These are phyloP conservation scores for Phrynocephalus vlangalii DNA, from an alignment of 2,797 vertebrate species.

Conservation along the genomic window DNA sequence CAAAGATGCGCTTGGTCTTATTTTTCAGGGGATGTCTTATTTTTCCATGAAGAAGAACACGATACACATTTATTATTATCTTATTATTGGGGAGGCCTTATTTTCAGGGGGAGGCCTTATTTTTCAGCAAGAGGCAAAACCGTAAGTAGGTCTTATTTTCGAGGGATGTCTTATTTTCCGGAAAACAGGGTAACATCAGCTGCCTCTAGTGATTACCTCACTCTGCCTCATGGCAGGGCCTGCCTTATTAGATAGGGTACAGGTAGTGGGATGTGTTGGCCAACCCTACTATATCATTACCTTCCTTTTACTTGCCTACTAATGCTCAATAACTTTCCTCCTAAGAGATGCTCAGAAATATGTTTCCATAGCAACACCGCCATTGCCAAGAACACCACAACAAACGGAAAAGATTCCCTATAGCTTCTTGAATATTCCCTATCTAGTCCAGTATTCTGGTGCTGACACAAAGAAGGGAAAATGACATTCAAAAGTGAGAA, in stretches of 20 bases:
- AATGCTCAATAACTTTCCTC: conserved; percentile 1
- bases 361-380: conserved; percentile 23
- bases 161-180: no score
- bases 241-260: not conserved
- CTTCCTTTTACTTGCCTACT: not conserved
- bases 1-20: no score
- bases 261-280: not conserved
- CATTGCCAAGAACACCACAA: not conserved
- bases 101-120: no score
- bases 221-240: not conserved
- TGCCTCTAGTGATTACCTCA: not conserved
- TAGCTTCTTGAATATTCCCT: not conserved
- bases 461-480: not conserved
- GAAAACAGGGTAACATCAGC: no score
- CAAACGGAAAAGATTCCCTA: not conserved
- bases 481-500: not conserved
- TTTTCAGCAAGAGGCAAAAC: no score
- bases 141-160: no score
- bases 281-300: not conserved
- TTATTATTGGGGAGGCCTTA: no score
- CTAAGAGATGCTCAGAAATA: not conserved
- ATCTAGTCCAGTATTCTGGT: not conserved
- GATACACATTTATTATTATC: no score
- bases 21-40: no score
- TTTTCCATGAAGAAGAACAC: no score